A percentile compares a stretch with the other conserved stretches of the same genome.
These are phyloP conservation scores for Leucophenga montana DNA, from an alignment of 2,888 invertebrate genomes.

Conservation along the genomic window DNA sequence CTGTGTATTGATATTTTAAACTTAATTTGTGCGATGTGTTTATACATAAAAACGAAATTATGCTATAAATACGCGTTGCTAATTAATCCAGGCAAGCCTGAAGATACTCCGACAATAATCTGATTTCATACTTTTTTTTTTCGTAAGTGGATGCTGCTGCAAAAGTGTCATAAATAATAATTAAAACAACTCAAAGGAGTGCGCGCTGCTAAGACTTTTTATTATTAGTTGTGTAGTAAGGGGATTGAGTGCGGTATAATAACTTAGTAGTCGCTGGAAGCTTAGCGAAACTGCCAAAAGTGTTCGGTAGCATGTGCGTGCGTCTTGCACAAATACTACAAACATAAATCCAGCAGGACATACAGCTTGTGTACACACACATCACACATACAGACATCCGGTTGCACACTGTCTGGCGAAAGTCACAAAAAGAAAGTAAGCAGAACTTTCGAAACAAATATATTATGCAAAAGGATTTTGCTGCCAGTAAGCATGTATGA, in stretches of 20 bases:
- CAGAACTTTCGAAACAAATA: conserved; percentile 32
- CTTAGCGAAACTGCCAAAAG: conserved; percentile 47
- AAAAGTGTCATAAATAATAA: conserved; percentile 67
- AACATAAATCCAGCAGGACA: conserved; percentile 12
- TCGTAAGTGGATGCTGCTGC: too few species aligned
- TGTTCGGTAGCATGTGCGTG: conserved; percentile 62
- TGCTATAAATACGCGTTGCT: too few species aligned
- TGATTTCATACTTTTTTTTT: too few species aligned
- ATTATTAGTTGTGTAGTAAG: conserved; percentile 48
- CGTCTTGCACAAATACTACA: not conserved
- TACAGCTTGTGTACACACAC: conserved; percentile 19
- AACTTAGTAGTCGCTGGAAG: conserved; percentile 46
- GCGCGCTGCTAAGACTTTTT: conserved; percentile 66
- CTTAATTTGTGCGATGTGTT: too few species aligned
- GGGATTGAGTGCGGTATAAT: conserved; percentile 40
- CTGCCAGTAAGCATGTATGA: conserved; percentile 7
- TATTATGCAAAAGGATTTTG: conserved; percentile 45
- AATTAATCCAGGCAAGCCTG: too few species aligned
- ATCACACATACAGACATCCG: conserved; percentile 4
- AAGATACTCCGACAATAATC: too few species aligned
- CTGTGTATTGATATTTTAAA: too few species aligned
- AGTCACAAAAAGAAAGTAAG: not conserved
- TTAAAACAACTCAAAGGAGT: conserved; percentile 60
- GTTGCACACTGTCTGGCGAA: not conserved
- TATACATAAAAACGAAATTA: too few species aligned